Conservation (phyloP, 2,113 vertebrate genomes). For the Dromas ardeola region DNA sequence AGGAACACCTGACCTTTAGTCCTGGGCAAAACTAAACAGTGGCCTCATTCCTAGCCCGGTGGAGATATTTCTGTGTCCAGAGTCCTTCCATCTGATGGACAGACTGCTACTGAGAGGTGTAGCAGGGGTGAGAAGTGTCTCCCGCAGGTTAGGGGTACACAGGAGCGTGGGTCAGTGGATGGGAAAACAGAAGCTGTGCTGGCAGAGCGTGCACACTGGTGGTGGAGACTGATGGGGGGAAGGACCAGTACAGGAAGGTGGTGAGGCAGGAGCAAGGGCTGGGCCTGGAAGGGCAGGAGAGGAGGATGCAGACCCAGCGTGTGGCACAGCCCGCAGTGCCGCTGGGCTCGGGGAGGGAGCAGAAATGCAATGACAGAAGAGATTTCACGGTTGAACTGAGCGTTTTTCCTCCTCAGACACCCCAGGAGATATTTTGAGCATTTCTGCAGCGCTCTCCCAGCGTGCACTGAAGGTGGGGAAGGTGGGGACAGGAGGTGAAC, state of each 20-base stretch:
- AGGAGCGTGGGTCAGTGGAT: fast-evolving
- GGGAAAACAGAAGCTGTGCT: not conserved
- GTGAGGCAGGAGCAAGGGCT: not conserved
- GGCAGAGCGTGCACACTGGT: not conserved
- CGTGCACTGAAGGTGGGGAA: not conserved
- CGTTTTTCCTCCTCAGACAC: not conserved
- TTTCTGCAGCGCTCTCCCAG: not conserved
- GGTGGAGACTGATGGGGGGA: not conserved
- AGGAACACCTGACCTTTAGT: not conserved
- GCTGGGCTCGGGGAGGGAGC: fast-evolving
- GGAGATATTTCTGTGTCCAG: not conserved
- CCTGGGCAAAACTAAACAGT: not conserved
- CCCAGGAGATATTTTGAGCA: not conserved
- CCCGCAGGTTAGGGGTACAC: not conserved
- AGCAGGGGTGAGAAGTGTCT: not conserved
- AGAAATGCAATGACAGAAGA: not conserved
- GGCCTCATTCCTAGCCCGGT: not conserved
- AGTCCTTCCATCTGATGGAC: not conserved
- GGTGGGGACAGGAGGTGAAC: not conserved
- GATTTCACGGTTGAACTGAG: not conserved
- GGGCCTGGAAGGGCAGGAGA: not conserved
- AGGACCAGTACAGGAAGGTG: not conserved
- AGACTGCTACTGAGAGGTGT: not conserved
- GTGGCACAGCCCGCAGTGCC: fast-evolving
- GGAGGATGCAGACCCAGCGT: not conserved